Conservation (phyloP, 2,113 vertebrate genomes). For the Neodon shergylaensis region DNA sequence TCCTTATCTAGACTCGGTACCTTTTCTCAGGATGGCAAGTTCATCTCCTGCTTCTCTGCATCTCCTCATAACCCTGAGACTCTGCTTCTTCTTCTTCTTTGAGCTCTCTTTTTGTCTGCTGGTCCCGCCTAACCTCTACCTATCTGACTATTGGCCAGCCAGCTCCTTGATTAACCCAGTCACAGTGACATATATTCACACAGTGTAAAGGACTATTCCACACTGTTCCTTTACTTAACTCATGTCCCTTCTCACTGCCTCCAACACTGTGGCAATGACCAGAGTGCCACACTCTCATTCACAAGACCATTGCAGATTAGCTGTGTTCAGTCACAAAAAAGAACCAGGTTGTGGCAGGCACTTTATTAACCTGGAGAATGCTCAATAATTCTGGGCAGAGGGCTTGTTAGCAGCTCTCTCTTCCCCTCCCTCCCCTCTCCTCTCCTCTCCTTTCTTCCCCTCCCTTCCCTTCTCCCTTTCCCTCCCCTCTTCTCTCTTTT, state of each 20-base stretch:
- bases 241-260: neutral
- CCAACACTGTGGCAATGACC: neutral
- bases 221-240: neutral
- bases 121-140: too few species aligned
- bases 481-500: neutral
- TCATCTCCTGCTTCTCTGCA: too few species aligned
- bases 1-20: too few species aligned
- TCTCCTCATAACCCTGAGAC: too few species aligned
- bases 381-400: neutral
- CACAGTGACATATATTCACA: too few species aligned
- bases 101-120: too few species aligned
- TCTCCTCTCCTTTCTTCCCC: neutral
- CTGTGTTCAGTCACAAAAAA: neutral
- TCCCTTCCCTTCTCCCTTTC: too few species aligned
- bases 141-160: too few species aligned
- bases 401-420: neutral
- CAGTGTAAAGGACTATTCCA: too few species aligned
- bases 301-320: neutral
- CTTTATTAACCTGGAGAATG: neutral
- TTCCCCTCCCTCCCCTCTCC: accelerated
- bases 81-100: too few species aligned
- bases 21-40: too few species aligned
- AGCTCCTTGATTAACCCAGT: too few species aligned
- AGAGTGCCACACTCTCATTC: neutral
- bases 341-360: neutral